These are phyloP conservation scores for Buathra laborator DNA, from an alignment of 2,888 invertebrate species.

Conservation along the genomic window DNA sequence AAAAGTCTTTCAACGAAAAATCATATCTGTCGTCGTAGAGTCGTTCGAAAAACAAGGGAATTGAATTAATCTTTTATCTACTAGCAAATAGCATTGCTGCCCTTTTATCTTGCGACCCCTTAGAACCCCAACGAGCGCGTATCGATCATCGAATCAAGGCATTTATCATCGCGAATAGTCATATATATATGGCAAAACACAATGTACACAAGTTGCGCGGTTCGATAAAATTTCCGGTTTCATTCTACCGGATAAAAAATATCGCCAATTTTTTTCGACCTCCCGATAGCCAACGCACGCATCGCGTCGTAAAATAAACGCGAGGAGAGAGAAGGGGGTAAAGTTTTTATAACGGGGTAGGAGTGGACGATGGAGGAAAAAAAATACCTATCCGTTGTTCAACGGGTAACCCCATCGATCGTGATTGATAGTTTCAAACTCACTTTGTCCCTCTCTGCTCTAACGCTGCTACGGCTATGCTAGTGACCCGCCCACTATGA, in stretches of 20 bases:
- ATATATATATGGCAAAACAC: background rate
- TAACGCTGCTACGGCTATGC: conserved; percentile 13
- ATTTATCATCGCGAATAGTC: background rate
- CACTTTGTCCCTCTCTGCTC: conserved; percentile 36
- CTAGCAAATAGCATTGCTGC: background rate
- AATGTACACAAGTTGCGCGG: background rate
- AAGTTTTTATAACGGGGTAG: conserved; percentile 44
- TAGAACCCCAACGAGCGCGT: background rate
- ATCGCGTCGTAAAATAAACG: conserved; percentile 49
- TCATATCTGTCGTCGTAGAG: no score
- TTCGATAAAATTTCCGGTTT: conserved; percentile 22
- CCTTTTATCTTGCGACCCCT: background rate
- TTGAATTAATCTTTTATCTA: no score
- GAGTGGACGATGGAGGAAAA: conserved; percentile 26
- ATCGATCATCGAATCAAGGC: background rate
- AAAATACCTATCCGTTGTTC: conserved; percentile 39
- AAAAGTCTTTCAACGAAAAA: no score
- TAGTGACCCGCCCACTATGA: conserved; percentile 57
- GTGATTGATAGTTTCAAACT: conserved; percentile 65
- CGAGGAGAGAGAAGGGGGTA: background rate
- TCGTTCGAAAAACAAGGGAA: no score
- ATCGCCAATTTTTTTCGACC: conserved; percentile 35
- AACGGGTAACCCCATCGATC: conserved; percentile 53
- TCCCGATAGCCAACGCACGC: background rate
- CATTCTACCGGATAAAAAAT: conserved; percentile 20